These are phyloP conservation scores for Trichogramma pretiosum DNA, from an alignment of 1,140 invertebrate genomes.

Conservation along the genomic window DNA sequence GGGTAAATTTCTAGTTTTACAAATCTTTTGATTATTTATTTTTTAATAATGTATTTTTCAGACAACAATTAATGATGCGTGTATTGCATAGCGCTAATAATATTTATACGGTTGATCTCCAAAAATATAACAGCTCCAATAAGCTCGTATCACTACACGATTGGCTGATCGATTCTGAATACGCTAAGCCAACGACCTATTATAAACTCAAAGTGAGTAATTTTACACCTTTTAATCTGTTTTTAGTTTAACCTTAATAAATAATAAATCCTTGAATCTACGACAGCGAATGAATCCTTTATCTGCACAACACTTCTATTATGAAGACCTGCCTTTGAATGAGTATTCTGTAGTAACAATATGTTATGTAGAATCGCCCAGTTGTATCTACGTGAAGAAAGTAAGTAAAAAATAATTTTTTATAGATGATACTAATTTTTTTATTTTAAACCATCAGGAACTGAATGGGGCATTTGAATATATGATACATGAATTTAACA, in stretches of 20 bases:
- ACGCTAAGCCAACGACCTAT: constrained; percentile 16
- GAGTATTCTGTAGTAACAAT: constrained; percentile 23
- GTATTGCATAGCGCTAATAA: constrained; percentile 7
- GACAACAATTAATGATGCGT: constrained; percentile 7
- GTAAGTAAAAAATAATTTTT: constrained; percentile 19
- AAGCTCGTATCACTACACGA: constrained; percentile 40
- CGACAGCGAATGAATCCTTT: constrained; percentile 26
- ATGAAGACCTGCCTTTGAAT: constrained; percentile 19
- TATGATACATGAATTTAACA: no score
- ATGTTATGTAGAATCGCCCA: constrained; percentile 28
- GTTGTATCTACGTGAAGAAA: constrained; percentile 36
- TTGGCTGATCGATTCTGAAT: constrained; percentile 27
- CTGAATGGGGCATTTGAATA: no score
- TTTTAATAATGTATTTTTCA: constrained; percentile 1
- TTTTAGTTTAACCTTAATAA: no score
- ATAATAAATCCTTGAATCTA: no score
- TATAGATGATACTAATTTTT: not conserved
- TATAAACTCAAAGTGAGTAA: constrained; percentile 24
- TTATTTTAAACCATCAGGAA: not conserved
- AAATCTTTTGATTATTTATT: no score
- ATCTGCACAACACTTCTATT: constrained; percentile 19
- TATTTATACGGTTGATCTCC: constrained; percentile 20
- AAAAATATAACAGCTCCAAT: constrained; percentile 13
- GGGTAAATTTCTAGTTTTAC: not conserved
- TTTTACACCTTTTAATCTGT: not conserved